Conservation (phyloP, 2,888 invertebrate genomes). For the Theretra japonica region DNA sequence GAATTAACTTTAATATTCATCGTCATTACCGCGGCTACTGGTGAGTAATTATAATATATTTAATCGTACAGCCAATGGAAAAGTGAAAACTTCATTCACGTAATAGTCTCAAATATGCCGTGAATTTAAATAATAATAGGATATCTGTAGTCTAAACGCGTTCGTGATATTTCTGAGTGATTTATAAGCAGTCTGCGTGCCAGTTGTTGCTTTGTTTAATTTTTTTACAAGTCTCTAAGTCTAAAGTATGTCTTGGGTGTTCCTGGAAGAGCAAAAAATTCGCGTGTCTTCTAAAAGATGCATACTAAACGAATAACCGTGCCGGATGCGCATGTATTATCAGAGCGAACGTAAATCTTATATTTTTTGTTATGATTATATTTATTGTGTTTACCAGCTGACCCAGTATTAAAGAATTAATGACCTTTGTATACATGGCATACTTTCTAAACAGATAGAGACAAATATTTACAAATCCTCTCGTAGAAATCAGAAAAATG, state of each 20-base stretch:
- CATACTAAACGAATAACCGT: not conserved
- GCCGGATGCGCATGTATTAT: conserved; percentile 18
- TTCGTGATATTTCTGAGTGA: conserved; percentile 13
- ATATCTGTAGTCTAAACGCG: conserved; percentile 49
- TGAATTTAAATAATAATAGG: conserved; percentile 59
- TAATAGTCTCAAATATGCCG: conserved; percentile 41
- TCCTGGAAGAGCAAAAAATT: conserved; percentile 17
- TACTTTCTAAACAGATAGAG: conserved; percentile 4
- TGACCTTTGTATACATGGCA: conserved; percentile 1
- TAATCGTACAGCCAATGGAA: conserved; percentile 39
- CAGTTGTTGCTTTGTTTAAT: not conserved
- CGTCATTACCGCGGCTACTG: conserved; percentile 37
- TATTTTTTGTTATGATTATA: not conserved
- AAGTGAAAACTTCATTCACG: conserved; percentile 40
- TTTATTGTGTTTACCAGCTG: not conserved
- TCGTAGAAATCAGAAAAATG: too few relatives aligned
- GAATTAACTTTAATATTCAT: conserved; percentile 4
- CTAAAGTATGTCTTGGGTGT: not conserved
- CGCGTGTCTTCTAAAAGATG: conserved; percentile 17
- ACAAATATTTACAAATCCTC: not conserved
- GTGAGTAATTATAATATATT: conserved; percentile 42
- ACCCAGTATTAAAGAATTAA: not conserved
- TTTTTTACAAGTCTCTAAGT: not conserved
- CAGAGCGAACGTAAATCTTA: not conserved
- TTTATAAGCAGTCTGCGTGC: not conserved